Evolutionary conservation across 2,113 vertebrate genomes (phyloP), one percentile per base, ranked within the genome.

Genomic region (Ginglymostoma cirratum): DNA sequence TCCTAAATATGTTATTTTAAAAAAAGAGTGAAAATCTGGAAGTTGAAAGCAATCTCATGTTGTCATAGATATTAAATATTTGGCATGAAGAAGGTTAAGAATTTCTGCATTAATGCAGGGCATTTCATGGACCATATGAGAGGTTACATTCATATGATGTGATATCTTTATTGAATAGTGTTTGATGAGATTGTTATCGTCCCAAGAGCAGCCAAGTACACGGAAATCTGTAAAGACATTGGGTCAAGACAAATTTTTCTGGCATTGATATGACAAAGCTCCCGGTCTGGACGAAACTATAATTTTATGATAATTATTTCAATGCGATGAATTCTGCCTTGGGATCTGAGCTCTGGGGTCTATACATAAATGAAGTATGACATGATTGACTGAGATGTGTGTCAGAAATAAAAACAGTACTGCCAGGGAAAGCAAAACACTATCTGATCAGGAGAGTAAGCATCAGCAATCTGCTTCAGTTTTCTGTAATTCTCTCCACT

Each of bases 401-500:
- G 34, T 72, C 27, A 23, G 52, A 61, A 61, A 66, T 45, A 95
- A 72, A 45, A 42, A 30, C 45, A 76, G 52, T 95, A 52, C 48
- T 52, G 42, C 52, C 42, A 72, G 27, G 45, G 10, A 45, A 52
- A 72, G 15, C 42, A 76, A 95, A 95, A 95, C 65, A 52, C n/a
- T 38, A 70, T 52, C 94, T 72, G 27, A 72, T 76, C 21, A 27
- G 65, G 66, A 69, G 66, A 45, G 66, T 42, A 45, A 94, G 65
- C 92, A 69, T 30, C 66, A 27, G 94, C 94, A 70, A 95, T 52
- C 67, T 70, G 24, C 94, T 95, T 34, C 67, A 72, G 42, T 69
- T 52, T 70, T 72, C 67, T 17, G 70, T 45, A 95, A 72, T 72
- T 72, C 93, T 95, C 67, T 95, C 93, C 93, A 76, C 69, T 95